These are phyloP conservation scores for Aphaenogaster rudis DNA, from an alignment of 1,140 invertebrate genomes.

Conservation along the genomic window DNA sequence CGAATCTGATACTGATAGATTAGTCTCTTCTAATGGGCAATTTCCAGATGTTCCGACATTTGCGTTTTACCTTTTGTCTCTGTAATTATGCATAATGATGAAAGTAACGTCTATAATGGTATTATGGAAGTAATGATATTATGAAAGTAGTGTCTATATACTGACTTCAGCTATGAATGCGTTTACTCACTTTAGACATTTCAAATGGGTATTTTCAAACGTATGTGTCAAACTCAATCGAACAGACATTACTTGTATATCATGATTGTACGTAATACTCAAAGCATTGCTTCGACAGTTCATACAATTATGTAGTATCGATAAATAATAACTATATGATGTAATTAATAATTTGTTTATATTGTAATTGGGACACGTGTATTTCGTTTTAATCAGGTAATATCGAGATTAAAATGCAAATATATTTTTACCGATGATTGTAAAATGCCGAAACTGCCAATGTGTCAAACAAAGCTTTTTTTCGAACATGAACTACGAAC, in stretches of 20 bases:
- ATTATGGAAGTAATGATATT: not conserved
- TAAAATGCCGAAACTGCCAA: not conserved
- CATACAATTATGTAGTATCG: slow-evolving; percentile 12
- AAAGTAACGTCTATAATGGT: not conserved
- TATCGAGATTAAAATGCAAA: slow-evolving; percentile 18
- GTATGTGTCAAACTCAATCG: not conserved
- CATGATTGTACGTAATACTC: slow-evolving; percentile 5
- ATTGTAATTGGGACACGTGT: slow-evolving; percentile 7
- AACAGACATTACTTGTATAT: not conserved
- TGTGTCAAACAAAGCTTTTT: not conserved
- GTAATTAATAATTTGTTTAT: slow-evolving; percentile 35
- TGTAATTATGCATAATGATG: not conserved
- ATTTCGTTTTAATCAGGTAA: slow-evolving; percentile 21
- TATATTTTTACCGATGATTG: not conserved
- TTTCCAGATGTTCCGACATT: not conserved
- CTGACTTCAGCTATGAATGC: not conserved
- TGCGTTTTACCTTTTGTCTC: not conserved
- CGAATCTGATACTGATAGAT: not conserved
- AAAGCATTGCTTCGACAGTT: not conserved
- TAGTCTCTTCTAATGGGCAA: not conserved
- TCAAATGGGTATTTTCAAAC: not conserved
- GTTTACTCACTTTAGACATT: not conserved
- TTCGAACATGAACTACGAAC: not conserved
- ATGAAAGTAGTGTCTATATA: not conserved
- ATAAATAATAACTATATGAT: slow-evolving; percentile 17